Conservation (phyloP, 2,797 vertebrate species). For the Spinus olivaceus region DNA sequence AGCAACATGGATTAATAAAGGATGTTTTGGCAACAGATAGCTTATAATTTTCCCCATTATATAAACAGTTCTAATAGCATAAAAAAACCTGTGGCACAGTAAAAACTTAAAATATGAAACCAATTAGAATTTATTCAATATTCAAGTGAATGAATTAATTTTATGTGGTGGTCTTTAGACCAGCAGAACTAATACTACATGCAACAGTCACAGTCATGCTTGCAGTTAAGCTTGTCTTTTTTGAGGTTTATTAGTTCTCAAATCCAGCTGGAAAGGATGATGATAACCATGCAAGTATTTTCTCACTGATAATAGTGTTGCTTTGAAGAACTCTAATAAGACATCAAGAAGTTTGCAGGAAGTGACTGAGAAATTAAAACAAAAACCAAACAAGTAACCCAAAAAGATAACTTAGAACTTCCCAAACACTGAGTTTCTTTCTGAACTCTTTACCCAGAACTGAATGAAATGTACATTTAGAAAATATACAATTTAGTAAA, state of each 20-base stretch:
- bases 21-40: neutral
- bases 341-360: neutral
- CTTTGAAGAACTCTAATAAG: neutral
- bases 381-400: neutral
- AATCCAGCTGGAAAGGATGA: neutral
- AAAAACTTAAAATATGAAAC: neutral
- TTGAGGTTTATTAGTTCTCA: neutral
- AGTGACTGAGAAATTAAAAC: neutral
- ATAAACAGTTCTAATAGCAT: neutral
- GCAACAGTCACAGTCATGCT: neutral
- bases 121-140: neutral
- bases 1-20: neutral
- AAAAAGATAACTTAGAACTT: neutral
- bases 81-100: neutral
- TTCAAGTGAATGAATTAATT: neutral
- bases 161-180: neutral
- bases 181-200: neutral
- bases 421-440: neutral
- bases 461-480: neutral
- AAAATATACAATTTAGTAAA: neutral
- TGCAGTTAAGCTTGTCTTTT: neutral
- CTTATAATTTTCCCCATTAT: neutral
- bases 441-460: neutral
- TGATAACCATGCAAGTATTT: neutral
- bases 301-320: neutral